phyloP scores from a whole-genome alignment of 2,888 invertebrate species.

The Bhutanitis thaidina region DNA sequence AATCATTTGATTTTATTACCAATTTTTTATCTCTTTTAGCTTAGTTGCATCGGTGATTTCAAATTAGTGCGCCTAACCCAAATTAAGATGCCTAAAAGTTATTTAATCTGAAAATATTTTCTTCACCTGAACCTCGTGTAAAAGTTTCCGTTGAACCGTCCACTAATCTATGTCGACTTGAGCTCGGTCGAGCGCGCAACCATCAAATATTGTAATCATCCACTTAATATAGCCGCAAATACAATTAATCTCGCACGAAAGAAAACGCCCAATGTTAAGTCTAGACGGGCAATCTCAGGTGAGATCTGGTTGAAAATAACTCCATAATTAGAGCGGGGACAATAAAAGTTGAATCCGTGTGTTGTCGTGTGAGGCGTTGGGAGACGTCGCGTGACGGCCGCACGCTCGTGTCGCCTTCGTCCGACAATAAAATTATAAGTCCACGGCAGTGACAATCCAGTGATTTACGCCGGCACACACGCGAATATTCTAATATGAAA shows the following conservation, averaged over 20 bases:
- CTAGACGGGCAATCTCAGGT: conserved; percentile 67
- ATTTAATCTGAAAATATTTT: conserved; percentile 7
- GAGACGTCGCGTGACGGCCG: conserved; percentile 59
- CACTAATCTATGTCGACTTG: conserved; percentile 23
- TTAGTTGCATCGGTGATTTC: no score
- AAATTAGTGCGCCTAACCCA: not conserved
- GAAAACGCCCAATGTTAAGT: conserved; percentile 53
- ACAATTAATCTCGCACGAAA: conserved; percentile 73
- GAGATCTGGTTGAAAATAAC: conserved; percentile 65
- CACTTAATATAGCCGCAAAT: conserved; percentile 45
- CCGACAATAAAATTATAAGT: conserved; percentile 80
- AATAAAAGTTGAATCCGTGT: conserved; percentile 65
- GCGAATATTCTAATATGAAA: conserved; percentile 74
- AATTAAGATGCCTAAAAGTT: conserved; percentile 4
- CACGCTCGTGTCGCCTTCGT: conserved; percentile 68
- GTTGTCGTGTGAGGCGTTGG: conserved; percentile 51
- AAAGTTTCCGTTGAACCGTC: conserved; percentile 9
- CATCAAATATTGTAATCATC: conserved; percentile 60
- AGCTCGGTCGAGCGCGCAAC: conserved; percentile 28
- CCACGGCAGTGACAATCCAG: conserved; percentile 77
- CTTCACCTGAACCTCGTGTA: conserved; percentile 4
- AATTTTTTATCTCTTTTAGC: no score
- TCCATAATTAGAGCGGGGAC: conserved; percentile 66
- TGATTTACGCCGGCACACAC: conserved; percentile 77
- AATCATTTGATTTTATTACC: no score